Conservation (phyloP, 2,113 vertebrate species). For the Rhinopomastus cyanomelas region DNA sequence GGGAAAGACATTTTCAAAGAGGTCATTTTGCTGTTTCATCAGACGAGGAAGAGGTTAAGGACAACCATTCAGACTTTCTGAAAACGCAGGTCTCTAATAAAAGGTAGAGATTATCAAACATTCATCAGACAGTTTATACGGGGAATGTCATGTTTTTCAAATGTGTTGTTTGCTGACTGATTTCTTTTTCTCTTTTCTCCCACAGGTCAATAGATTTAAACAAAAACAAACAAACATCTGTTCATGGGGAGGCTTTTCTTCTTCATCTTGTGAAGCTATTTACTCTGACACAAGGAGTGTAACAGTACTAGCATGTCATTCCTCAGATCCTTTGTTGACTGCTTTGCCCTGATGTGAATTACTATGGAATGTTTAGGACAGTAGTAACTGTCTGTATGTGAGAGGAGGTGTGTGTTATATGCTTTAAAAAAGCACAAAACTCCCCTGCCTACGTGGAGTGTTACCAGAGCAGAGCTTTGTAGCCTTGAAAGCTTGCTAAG, state of each 20-base stretch:
- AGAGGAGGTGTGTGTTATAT: neutral
- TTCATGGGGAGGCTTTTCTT: neutral
- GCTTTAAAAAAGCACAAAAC: neutral
- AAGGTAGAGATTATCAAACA: neutral
- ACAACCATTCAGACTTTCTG: neutral
- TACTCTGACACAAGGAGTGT: neutral
- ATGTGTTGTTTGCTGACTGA: neutral
- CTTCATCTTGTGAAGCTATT: neutral
- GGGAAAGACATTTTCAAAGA: neutral
- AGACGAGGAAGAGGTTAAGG: neutral
- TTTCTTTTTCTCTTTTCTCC: neutral
- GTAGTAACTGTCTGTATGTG: neutral
- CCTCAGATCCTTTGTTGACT: neutral
- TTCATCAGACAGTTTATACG: neutral
- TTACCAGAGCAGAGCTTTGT: neutral
- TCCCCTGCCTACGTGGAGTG: neutral
- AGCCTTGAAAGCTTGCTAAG: neutral
- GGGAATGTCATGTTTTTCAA: neutral
- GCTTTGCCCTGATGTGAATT: neutral
- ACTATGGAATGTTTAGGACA: neutral
- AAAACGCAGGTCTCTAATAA: neutral
- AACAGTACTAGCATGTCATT: neutral
- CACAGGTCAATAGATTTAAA: neutral
- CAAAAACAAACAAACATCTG: neutral
- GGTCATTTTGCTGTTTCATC: neutral